Conservation (phyloP, 2,888 invertebrate species). For the Vanessa cardui region DNA sequence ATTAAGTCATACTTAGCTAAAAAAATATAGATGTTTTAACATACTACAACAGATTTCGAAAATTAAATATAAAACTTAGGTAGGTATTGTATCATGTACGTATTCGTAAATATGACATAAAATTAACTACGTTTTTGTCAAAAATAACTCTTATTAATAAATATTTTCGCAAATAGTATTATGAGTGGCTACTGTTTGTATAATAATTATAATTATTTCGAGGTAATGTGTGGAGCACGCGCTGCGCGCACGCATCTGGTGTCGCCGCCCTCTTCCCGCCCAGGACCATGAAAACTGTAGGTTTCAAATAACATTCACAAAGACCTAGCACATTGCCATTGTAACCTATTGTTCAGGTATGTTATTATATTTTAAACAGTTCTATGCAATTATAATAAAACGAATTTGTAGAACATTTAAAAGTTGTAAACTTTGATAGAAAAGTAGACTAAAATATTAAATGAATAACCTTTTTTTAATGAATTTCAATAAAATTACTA, state of each 20-base stretch:
- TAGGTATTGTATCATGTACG: no score
- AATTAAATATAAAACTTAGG: no score
- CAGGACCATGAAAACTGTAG: conserved; percentile 54
- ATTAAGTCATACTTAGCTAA: no score
- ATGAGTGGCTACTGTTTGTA: conserved; percentile 3
- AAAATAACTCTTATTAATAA: not conserved
- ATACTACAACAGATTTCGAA: no score
- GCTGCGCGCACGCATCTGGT: conserved; percentile 68
- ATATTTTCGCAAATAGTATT: conserved; percentile 1
- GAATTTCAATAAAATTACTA: no score
- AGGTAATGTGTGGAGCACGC: conserved; percentile 37
- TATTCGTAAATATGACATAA: no score
- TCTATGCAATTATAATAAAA: conserved; percentile 30
- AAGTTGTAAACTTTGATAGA: not conserved
- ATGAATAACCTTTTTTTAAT: no score
- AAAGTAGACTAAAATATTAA: no score
- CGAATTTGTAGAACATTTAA: not conserved
- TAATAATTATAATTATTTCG: conserved; percentile 29
- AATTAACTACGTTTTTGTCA: not conserved
- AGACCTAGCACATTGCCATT: conserved; percentile 37
- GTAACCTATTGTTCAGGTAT: conserved; percentile 48
- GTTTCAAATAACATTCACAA: conserved; percentile 51
- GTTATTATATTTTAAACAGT: conserved; percentile 34
- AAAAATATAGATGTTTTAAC: no score
- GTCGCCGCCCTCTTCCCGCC: conserved; percentile 63